Evolutionary conservation across 1,140 invertebrate genomes (phyloP).

Genomic region (Heliothis virescens): DNA sequence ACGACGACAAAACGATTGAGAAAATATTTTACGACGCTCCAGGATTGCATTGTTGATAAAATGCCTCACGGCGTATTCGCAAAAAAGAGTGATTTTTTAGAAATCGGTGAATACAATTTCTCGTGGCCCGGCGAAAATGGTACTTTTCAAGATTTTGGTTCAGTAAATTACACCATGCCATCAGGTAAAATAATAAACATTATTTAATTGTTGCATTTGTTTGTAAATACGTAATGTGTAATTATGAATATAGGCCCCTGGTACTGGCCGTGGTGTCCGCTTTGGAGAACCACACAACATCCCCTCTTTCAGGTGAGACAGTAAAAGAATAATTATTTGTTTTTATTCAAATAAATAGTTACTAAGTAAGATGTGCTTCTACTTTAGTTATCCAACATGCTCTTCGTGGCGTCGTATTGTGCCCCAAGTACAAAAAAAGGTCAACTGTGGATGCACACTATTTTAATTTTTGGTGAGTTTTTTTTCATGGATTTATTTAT

Average conservation of each 20-base stretch:
- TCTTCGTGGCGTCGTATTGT: slow-evolving; percentile 92
- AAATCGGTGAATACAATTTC: slow-evolving; percentile 82
- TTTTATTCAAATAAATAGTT: background rate
- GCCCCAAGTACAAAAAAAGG: slow-evolving; percentile 92
- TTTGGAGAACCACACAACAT: slow-evolving; percentile 90
- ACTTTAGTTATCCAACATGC: slow-evolving; percentile 90
- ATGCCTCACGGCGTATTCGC: slow-evolving; percentile 73
- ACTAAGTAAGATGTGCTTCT: background rate
- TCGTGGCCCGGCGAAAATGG: slow-evolving; percentile 83
- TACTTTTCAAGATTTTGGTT: slow-evolving; percentile 77
- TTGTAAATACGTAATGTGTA: background rate
- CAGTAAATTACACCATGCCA: slow-evolving; percentile 81
- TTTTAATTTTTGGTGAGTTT: slow-evolving; percentile 91
- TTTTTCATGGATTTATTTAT: background rate
- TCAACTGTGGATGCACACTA: slow-evolving; percentile 92
- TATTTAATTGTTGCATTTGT: background rate
- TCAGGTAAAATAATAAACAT: slow-evolving; percentile 65
- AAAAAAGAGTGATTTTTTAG: slow-evolving; percentile 73
- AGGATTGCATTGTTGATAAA: background rate
- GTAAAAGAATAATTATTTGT: background rate
- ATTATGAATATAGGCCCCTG: slow-evolving; percentile 81
- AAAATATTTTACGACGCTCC: background rate
- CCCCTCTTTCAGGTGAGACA: slow-evolving; percentile 86
- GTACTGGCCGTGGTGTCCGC: slow-evolving; percentile 88
- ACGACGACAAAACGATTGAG: background rate